phyloP scores from a whole-genome alignment of 2,888 invertebrate genomes.

The Drosophila affinis region DNA sequence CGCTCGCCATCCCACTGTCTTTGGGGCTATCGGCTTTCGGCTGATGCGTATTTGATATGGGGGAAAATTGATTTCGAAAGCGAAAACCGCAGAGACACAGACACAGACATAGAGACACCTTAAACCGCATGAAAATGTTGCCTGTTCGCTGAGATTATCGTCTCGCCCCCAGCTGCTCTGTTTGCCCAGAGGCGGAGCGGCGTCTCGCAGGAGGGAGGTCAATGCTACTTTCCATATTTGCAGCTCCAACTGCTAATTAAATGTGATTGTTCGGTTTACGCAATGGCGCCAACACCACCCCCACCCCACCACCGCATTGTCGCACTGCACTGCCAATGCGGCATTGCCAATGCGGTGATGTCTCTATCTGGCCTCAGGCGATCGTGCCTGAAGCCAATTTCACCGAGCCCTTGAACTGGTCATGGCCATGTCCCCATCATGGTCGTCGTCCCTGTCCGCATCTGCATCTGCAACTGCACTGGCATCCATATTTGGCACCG shows the following conservation, averaged over 20 bases:
- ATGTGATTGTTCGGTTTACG: constrained; percentile 44
- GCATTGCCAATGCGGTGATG: constrained; percentile 12
- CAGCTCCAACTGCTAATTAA: constrained; percentile 38
- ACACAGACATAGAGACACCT: constrained; percentile 13
- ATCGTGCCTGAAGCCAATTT: constrained; percentile 46
- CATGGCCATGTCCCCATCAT: constrained; percentile 48
- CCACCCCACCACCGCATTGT: no score
- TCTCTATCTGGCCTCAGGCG: constrained; percentile 34
- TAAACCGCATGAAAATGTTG: constrained; percentile 51
- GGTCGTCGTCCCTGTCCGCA: background rate
- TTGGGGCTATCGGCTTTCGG: constrained; percentile 4
- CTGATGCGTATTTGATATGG: constrained; percentile 60
- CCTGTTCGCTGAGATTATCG: constrained; percentile 60
- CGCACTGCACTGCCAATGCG: background rate
- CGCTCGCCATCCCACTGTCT: constrained; percentile 11
- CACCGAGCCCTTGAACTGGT: constrained; percentile 72
- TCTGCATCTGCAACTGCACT: no score
- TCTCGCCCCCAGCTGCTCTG: constrained; percentile 15
- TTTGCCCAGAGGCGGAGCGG: no score
- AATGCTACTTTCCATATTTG: constrained; percentile 27
- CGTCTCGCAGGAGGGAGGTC: constrained; percentile 32
- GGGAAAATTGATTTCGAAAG: constrained; percentile 71
- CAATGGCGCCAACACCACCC: constrained; percentile 29
- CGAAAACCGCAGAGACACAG: constrained; percentile 50
- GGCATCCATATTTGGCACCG: constrained; percentile 62